These are phyloP conservation scores for Apomyelois bistriatella DNA, from an alignment of 2,888 invertebrate species.

Conservation along the genomic window DNA sequence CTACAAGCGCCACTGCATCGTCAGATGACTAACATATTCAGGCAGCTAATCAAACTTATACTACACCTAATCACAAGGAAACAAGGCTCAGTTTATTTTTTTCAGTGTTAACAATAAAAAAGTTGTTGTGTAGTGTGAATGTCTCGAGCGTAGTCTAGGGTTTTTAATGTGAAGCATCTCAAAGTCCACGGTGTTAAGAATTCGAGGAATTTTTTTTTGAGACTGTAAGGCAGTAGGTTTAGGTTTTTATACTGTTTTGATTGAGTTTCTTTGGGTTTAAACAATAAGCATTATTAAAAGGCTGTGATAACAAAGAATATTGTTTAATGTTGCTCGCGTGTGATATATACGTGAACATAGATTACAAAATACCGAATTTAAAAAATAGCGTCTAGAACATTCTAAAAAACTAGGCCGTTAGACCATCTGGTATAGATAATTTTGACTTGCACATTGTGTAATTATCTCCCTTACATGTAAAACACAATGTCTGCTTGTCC, in stretches of 20 bases:
- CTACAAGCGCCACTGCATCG: slow-evolving; percentile 70
- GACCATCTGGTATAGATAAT: too few relatives aligned
- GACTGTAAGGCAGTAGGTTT: slow-evolving; percentile 17
- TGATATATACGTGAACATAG: too few relatives aligned
- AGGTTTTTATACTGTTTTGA: slow-evolving; percentile 15
- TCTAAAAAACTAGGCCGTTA: too few relatives aligned
- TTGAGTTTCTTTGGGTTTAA: slow-evolving; percentile 27
- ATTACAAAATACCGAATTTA: too few relatives aligned
- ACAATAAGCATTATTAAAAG: too few relatives aligned
- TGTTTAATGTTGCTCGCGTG: not conserved
- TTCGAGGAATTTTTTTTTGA: slow-evolving; percentile 40
- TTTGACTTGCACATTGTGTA: too few relatives aligned
- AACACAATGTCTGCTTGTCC: not conserved
- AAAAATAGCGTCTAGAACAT: too few relatives aligned
- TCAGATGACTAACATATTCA: slow-evolving; percentile 41
- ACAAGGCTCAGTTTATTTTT: slow-evolving; percentile 42
- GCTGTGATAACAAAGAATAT: not conserved
- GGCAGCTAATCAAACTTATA: slow-evolving; percentile 27
- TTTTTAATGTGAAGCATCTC: slow-evolving; percentile 64
- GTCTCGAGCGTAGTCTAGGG: slow-evolving; percentile 69
- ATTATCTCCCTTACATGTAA: not conserved
- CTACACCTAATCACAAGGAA: slow-evolving; percentile 28
- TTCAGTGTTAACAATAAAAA: slow-evolving; percentile 25
- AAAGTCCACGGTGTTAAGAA: slow-evolving; percentile 53
- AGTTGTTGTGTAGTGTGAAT: slow-evolving; percentile 49